These are phyloP conservation scores for Linnaemya tessellans DNA, from an alignment of 2,888 invertebrate species.

Conservation along the genomic window DNA sequence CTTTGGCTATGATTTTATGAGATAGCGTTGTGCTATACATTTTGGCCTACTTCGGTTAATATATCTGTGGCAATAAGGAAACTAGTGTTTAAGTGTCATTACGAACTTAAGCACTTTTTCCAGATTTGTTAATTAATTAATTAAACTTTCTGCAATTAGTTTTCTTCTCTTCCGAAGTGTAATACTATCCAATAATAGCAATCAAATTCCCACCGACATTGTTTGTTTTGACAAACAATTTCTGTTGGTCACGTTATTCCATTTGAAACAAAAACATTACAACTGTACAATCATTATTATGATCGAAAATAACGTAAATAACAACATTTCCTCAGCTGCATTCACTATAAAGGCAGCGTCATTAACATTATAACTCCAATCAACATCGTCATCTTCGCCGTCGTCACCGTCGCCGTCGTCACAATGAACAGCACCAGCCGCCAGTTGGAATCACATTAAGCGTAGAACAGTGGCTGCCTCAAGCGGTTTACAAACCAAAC, in stretches of 20 bases:
- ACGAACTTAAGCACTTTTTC: too few relatives aligned
- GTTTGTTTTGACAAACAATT: background rate
- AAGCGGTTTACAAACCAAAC: conserved; percentile 73
- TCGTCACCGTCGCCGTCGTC: conserved; percentile 17
- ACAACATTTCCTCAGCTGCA: conserved; percentile 43
- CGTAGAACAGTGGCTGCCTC: conserved; percentile 76
- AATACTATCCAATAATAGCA: too few relatives aligned
- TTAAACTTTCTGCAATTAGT: too few relatives aligned
- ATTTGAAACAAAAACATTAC: background rate
- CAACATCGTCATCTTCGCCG: conserved; percentile 37
- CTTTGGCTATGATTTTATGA: too few relatives aligned
- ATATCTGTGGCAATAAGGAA: too few relatives aligned
- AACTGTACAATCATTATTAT: conserved; percentile 45
- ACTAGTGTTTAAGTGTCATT: too few relatives aligned
- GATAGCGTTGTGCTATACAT: too few relatives aligned
- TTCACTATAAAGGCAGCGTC: conserved; percentile 12
- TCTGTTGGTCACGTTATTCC: conserved; percentile 41
- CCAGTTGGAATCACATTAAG: conserved; percentile 69
- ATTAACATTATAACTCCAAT: conserved; percentile 30
- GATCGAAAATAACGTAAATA: conserved; percentile 62
- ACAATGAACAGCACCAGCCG: conserved; percentile 17
- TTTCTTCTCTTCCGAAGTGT: too few relatives aligned
- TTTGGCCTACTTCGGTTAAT: too few relatives aligned
- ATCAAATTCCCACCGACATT: too few relatives aligned
- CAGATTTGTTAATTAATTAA: too few relatives aligned